Evolutionary conservation across 2,113 vertebrate genomes (phyloP).

Genomic region (Cyphomyrus discorhynchus): DNA sequence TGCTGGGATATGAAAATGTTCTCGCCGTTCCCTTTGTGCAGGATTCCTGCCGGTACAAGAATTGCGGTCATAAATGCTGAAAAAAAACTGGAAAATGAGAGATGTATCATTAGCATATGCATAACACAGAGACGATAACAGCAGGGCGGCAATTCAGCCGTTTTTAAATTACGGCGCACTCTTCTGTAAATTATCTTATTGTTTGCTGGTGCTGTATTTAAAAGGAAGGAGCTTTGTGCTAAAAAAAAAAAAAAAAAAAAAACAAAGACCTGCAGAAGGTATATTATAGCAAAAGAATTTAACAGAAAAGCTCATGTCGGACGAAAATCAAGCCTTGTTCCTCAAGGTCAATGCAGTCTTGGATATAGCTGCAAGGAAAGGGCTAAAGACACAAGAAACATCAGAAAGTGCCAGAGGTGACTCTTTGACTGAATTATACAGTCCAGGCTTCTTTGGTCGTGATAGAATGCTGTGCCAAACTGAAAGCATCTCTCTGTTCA

Average conservation of each 20-base stretch:
- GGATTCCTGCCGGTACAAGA: conserved; percentile 68
- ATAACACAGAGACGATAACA: background rate
- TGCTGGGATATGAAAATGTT: conserved; percentile 96
- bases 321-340: background rate
- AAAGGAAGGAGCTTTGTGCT: background rate
- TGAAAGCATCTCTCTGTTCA: background rate
- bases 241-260: background rate
- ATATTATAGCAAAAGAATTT: background rate
- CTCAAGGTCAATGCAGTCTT: background rate
- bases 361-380: background rate
- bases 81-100: background rate
- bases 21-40: conserved; percentile 97
- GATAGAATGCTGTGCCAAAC: background rate
- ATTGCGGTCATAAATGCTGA: background rate
- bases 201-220: conserved; percentile 6
- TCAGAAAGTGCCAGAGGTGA: background rate
- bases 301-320: background rate
- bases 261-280: background rate
- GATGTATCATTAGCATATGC: background rate
- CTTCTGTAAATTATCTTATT: conserved; percentile 8
- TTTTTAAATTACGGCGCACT: background rate
- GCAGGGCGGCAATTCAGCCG: background rate
- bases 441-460: background rate
- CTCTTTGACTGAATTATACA: background rate
- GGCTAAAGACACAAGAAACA: background rate